These are phyloP conservation scores for Matsumyia berberina DNA, from an alignment of 2,888 invertebrate species.

Conservation along the genomic window DNA sequence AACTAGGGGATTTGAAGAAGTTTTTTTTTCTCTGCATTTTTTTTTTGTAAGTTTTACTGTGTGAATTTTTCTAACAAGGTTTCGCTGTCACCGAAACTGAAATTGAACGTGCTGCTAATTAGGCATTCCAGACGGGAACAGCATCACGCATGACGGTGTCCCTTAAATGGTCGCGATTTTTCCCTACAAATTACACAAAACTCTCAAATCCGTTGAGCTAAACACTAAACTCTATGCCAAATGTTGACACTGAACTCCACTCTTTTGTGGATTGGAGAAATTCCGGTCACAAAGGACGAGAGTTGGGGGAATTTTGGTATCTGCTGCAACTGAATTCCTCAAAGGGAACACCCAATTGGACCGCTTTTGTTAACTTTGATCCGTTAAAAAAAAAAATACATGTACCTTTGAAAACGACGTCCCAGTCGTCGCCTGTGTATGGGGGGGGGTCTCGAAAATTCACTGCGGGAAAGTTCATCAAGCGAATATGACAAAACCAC, in stretches of 20 bases:
- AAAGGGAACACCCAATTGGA: slow-evolving; percentile 72
- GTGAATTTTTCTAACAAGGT: slow-evolving; percentile 14
- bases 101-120: slow-evolving; percentile 51
- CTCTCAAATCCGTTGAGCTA: neutral
- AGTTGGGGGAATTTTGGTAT: slow-evolving; percentile 46
- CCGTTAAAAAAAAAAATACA: slow-evolving; percentile 59
- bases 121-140: slow-evolving; percentile 37
- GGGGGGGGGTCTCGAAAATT: slow-evolving; percentile 51
- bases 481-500: slow-evolving; percentile 75
- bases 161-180: slow-evolving; percentile 37
- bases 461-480: slow-evolving; percentile 74
- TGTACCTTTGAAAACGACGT: slow-evolving; percentile 6
- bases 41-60: slow-evolving; percentile 36
- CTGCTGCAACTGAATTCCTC: slow-evolving; percentile 65
- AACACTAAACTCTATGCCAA: slow-evolving; percentile 45
- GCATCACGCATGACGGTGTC: slow-evolving; percentile 52
- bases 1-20: slow-evolving; percentile 50
- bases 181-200: too few relatives aligned
- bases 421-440: slow-evolving; percentile 39
- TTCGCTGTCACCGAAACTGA: slow-evolving; percentile 34
- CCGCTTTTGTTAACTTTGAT: slow-evolving; percentile 71
- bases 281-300: slow-evolving; percentile 55
- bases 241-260: slow-evolving; percentile 28
- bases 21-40: too few relatives aligned
- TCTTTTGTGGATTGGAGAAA: slow-evolving; percentile 23